Conservation (phyloP, 2,888 invertebrate genomes). For the Euphydryas editha region DNA sequence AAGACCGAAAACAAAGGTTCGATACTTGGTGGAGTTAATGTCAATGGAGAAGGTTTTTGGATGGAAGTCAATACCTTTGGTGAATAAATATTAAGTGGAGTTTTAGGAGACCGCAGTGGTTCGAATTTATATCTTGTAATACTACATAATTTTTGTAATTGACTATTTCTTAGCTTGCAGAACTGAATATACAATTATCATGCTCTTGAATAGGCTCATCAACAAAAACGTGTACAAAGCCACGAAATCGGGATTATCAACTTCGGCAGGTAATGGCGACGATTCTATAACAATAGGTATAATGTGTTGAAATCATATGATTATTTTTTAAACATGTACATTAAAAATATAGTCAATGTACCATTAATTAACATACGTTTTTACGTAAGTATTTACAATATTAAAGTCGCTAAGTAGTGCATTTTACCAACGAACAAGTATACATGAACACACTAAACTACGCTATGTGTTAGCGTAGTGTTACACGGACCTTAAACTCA, state of each 20-base stretch:
- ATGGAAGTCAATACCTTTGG: conserved; percentile 14
- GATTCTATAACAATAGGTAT: neutral
- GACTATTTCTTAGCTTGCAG: neutral
- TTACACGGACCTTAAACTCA: conserved; percentile 15
- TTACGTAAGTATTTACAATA: too few species aligned
- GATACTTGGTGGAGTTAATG: conserved; percentile 20
- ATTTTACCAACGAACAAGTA: too few species aligned
- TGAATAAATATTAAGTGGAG: conserved; percentile 1
- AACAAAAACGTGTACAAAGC: neutral
- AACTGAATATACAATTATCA: neutral
- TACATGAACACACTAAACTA: neutral
- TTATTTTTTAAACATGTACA: neutral
- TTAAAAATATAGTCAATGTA: neutral
- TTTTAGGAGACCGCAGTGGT: neutral
- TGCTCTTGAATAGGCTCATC: neutral
- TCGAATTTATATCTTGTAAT: neutral
- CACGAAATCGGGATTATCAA: neutral
- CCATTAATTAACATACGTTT: neutral
- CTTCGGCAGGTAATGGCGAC: neutral
- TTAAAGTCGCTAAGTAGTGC: too few species aligned
- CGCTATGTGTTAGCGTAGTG: neutral
- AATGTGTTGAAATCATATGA: conserved; percentile 4
- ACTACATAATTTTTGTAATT: neutral
- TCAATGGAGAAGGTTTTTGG: conserved; percentile 21
- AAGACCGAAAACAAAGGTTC: conserved; percentile 1